phyloP scores from a whole-genome alignment of 2,888 invertebrate genomes.

The Agrochola macilenta region DNA sequence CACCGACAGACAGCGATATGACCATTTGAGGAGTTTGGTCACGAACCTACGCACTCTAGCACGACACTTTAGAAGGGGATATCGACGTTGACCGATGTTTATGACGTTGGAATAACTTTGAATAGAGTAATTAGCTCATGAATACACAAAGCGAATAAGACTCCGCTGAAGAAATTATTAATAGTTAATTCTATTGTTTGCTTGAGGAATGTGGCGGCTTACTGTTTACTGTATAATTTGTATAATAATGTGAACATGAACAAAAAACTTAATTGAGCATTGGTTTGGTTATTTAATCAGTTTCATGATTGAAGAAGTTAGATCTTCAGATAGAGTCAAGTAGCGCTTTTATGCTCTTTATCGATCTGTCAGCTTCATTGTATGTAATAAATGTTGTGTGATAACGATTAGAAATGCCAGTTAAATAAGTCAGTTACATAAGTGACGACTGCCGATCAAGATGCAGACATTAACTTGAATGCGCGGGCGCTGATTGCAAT shows the following conservation, averaged over 20 bases:
- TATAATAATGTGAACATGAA: conserved; percentile 67
- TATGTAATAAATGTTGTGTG: conserved; percentile 61
- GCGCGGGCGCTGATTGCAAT: conserved; percentile 59
- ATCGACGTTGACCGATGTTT: conserved; percentile 87
- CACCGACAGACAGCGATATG: conserved; percentile 82
- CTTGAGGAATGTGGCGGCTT: conserved; percentile 70
- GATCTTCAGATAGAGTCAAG: conserved; percentile 60
- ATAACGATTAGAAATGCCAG: conserved; percentile 61
- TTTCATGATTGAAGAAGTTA: conserved; percentile 39
- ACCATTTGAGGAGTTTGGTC: conserved; percentile 87
- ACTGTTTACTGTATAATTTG: conserved; percentile 75
- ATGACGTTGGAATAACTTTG: conserved; percentile 90
- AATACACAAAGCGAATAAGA: conserved; percentile 83
- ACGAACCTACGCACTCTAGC: conserved; percentile 83
- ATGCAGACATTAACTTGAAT: conserved; percentile 60
- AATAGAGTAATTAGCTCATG: conserved; percentile 88
- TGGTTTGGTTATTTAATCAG: conserved; percentile 49
- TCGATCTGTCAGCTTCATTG: conserved; percentile 60
- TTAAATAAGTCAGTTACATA: conserved; percentile 62
- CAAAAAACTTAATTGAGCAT: conserved; percentile 45
- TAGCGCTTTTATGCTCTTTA: conserved; percentile 57
- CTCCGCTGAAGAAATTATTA: conserved; percentile 77
- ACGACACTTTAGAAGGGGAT: conserved; percentile 83
- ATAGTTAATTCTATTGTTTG: conserved; percentile 78
- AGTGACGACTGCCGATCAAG: conserved; percentile 55